Conservation (phyloP, 2,797 vertebrate genomes). For the Linurgus olivaceus region DNA sequence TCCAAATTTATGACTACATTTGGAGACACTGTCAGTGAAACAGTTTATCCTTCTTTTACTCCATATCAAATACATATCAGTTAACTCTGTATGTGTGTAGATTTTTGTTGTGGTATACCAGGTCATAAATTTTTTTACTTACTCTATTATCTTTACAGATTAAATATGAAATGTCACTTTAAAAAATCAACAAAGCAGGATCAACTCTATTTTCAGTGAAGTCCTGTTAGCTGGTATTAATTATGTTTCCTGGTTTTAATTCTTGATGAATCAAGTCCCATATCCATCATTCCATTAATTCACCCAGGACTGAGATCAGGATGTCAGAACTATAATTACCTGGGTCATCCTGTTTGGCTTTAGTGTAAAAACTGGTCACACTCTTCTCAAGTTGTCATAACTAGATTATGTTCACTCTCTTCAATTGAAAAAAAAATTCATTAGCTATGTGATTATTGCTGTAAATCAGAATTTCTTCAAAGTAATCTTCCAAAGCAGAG, state of each 20-base stretch:
- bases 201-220: not conserved
- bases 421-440: not conserved
- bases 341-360: not conserved
- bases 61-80: not conserved
- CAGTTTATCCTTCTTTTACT: not conserved
- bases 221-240: not conserved
- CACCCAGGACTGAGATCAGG: not conserved
- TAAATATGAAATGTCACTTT: not conserved
- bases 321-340: not conserved
- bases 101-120: not conserved
- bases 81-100: not conserved
- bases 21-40: not conserved
- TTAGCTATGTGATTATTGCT: not conserved
- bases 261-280: not conserved
- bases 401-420: not conserved
- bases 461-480: slow-evolving; percentile 3
- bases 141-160: not conserved
- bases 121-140: not conserved
- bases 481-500: not conserved
- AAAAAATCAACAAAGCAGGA: not conserved
- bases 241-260: not conserved
- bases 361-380: not conserved
- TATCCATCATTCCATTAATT: slow-evolving; percentile 8
- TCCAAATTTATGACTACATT: not conserved
- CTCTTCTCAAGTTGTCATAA: not conserved